Base-by-base conservation (phyloP, 2,888 invertebrate species). In the Stenichneumon culpator region DNA sequence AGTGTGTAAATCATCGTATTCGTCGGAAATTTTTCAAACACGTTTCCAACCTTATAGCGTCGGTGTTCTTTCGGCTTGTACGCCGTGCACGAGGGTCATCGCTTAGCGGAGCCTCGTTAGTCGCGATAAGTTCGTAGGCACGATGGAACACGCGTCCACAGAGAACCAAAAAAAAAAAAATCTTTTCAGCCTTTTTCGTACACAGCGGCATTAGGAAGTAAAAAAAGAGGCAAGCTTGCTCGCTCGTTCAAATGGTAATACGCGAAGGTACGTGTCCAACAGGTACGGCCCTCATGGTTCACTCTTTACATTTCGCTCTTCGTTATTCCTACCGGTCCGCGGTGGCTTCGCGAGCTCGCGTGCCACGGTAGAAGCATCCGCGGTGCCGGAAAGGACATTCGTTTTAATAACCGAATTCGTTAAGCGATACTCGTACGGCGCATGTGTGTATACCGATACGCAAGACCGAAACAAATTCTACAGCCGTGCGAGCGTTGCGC, bases 381-480 rank as follows among this genome's bases (percentile, higher is more conserved):
- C 87, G 86, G 88, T 86, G 82, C 69, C 77, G 79, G 69, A 68
- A 65, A 82, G 79, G 87, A 86, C 88, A 88, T 57, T 89, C 91
- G 89, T 91, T 91, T 90, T 89, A 92, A 91, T 91, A 91, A 90
- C 86, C 90, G 88, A 90, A 91, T 91, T 91, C 91, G 90, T 89
- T 88, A 89, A 89, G 89, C 84, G 87, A 84, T 52, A 47, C 77
- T 80, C 79, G 70, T 83, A 79, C 65, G 11, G 16, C 70, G 50
- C 28, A 39, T 44, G 60, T 50, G 47, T 39, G 73, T 73, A 54
- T 22, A n/a, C 72, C 52, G 47, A 78, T 54, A 72, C 65, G 75
- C 77, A 60, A 75, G 75, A 79, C 57, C 63, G 74, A 25, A 70
- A 82, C 70, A 73, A 80, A 84, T 80, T 63, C 80, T 60, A 74